These are phyloP conservation scores for Drosophila pullipes DNA, from an alignment of 2,888 invertebrate species.

Conservation along the genomic window DNA sequence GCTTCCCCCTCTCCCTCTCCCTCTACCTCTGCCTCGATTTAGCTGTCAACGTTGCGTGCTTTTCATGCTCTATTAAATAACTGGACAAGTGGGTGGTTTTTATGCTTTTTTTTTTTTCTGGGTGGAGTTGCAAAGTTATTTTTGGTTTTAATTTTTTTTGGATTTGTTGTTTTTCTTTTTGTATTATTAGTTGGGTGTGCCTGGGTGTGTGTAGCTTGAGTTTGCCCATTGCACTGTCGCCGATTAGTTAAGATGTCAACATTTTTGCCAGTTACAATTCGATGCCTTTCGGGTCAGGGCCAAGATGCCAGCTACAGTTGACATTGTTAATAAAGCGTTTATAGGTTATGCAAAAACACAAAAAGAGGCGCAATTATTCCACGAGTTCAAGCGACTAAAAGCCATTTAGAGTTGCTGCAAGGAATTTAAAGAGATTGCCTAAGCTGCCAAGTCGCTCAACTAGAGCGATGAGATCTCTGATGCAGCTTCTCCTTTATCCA, in stretches of 20 bases:
- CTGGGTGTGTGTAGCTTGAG: conserved; percentile 9
- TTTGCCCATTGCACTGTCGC: conserved; percentile 10
- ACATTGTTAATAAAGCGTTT: conserved; percentile 14
- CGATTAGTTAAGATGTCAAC: conserved; percentile 38
- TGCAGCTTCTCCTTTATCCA: background rate
- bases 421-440: background rate
- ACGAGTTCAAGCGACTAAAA: conserved; percentile 16
- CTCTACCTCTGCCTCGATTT: background rate
- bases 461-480: background rate
- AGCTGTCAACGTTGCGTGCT: conserved; percentile 53
- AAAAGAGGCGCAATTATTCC: conserved; percentile 14
- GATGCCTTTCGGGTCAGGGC: conserved; percentile 45
- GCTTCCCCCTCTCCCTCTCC: background rate
- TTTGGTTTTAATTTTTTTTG: background rate
- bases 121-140: conserved; percentile 22
- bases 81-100: conserved; percentile 51
- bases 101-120: background rate
- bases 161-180: conserved; percentile 8
- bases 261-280: conserved; percentile 33
- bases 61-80: conserved; percentile 67
- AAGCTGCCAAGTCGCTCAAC: background rate
- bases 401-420: background rate
- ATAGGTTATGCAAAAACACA: conserved; percentile 8
- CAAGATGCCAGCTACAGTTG: conserved; percentile 16
- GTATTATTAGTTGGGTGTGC: conserved; percentile 1